A percentile compares a stretch with the other conserved stretches of the same genome.
phyloP scores from a whole-genome alignment of 1,140 invertebrate genomes.

The Drosophila tropicalis region DNA sequence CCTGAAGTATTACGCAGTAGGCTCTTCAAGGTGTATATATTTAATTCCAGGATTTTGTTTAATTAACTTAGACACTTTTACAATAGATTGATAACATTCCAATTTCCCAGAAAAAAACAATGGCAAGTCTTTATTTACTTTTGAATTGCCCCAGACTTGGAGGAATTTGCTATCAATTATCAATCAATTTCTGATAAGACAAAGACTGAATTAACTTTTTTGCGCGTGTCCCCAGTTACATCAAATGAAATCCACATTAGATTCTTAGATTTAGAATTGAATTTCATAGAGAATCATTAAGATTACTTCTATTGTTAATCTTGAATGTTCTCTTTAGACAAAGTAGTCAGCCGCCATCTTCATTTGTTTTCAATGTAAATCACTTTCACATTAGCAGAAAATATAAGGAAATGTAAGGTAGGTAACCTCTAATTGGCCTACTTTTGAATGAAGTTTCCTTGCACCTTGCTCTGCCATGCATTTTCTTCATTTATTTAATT shows the following conservation, averaged over 20 bases:
- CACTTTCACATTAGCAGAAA: conserved; percentile 4
- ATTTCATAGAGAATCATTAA: too few species aligned
- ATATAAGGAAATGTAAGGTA: background rate
- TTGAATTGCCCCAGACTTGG: background rate
- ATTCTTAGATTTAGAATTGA: too few species aligned
- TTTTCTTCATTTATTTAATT: conserved; percentile 55
- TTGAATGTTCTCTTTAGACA: too few species aligned
- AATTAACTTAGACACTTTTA: background rate
- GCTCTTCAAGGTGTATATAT: too few species aligned
- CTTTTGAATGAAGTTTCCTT: background rate
- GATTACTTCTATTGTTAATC: too few species aligned
- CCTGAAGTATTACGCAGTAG: too few species aligned
- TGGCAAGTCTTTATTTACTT: background rate
- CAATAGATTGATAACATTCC: background rate
- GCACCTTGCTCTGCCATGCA: conserved; percentile 8
- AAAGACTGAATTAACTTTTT: too few species aligned
- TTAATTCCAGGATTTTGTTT: too few species aligned
- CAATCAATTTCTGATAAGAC: too few species aligned
- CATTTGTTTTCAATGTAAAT: background rate
- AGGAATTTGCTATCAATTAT: background rate
- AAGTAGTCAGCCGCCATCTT: background rate
- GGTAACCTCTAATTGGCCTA: conserved; percentile 9
- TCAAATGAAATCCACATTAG: too few species aligned
- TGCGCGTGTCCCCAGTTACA: too few species aligned
- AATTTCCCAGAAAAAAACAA: background rate